Percentiles rank a stretch among this genome's conserved stretches.
Evolutionary conservation across 2,797 vertebrate genomes (phyloP).

Genomic region (Pagetopsis macropterus): DNA sequence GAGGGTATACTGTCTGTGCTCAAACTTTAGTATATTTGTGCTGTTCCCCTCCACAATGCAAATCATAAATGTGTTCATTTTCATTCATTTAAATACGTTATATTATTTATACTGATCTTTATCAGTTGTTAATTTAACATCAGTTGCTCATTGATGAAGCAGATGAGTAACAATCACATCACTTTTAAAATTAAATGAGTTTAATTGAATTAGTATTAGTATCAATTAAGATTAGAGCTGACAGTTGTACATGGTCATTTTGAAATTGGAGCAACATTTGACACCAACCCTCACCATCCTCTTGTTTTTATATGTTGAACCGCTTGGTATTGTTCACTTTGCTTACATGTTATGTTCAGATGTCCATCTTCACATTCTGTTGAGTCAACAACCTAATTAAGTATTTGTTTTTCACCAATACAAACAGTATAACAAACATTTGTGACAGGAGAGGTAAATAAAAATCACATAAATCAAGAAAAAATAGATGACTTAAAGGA

Average conservation of each 20-base stretch:
- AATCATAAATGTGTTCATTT: neutral
- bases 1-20: neutral
- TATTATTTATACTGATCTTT: neutral
- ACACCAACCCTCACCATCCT: too few relatives aligned
- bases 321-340: neutral
- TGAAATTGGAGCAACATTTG: too few relatives aligned
- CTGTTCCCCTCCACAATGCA: neutral
- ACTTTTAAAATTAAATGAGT: neutral
- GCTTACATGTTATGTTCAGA: neutral
- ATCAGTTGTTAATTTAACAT: constrained; percentile 2
- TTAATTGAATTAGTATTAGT: too few relatives aligned
- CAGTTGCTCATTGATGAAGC: neutral
- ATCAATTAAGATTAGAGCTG: too few relatives aligned
- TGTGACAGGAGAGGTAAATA: neutral
- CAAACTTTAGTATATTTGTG: neutral
- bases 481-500: neutral
- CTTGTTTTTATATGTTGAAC: neutral
- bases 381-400: neutral
- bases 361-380: neutral
- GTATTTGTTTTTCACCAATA: neutral
- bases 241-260: too few relatives aligned
- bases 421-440: neutral
- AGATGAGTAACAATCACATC: neutral
- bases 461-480: neutral
- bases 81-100: too few relatives aligned